phyloP scores from a whole-genome alignment of 2,888 invertebrate genomes.

The Azorinus chamasolen region DNA sequence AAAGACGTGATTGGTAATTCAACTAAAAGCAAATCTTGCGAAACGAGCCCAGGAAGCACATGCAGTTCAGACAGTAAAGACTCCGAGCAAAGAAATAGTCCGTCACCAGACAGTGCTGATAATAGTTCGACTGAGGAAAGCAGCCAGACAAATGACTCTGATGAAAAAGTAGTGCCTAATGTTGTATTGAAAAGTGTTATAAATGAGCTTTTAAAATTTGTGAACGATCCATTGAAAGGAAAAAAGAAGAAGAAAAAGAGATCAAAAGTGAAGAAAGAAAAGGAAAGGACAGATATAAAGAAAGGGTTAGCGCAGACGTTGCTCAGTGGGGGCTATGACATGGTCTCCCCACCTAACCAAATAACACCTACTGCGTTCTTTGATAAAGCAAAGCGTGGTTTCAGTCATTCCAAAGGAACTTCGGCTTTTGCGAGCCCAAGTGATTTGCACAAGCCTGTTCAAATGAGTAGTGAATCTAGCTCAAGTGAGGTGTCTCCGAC shows the following conservation, averaged over 20 bases:
- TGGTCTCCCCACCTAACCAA: conserved; percentile 81
- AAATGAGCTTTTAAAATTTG: conserved; percentile 77
- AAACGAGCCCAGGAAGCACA: conserved; percentile 59
- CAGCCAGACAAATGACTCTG: conserved; percentile 32
- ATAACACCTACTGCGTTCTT: conserved; percentile 75
- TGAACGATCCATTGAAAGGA: conserved; percentile 73
- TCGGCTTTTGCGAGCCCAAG: conserved; percentile 78
- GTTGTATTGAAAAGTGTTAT: conserved; percentile 80
- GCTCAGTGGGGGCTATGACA: conserved; percentile 74
- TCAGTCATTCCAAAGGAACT: conserved; percentile 73
- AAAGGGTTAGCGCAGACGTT: conserved; percentile 62
- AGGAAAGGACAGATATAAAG: conserved; percentile 43
- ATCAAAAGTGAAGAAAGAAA: conserved; percentile 56
- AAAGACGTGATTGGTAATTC: conserved; percentile 81
- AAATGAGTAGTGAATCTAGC: conserved; percentile 20
- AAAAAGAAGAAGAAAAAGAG: conserved; percentile 75
- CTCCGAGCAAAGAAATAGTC: conserved; percentile 41
- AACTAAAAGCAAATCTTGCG: conserved; percentile 45
- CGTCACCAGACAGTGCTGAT: conserved; percentile 34
- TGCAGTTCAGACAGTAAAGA: conserved; percentile 54
- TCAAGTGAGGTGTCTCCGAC: neutral
- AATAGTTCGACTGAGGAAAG: conserved; percentile 36
- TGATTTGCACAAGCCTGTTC: conserved; percentile 35
- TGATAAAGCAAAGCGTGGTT: conserved; percentile 68
- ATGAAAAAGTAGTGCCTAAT: conserved; percentile 74